Base-by-base conservation (phyloP, 1,140 invertebrate species). In the Apocrypta bakeri region DNA sequence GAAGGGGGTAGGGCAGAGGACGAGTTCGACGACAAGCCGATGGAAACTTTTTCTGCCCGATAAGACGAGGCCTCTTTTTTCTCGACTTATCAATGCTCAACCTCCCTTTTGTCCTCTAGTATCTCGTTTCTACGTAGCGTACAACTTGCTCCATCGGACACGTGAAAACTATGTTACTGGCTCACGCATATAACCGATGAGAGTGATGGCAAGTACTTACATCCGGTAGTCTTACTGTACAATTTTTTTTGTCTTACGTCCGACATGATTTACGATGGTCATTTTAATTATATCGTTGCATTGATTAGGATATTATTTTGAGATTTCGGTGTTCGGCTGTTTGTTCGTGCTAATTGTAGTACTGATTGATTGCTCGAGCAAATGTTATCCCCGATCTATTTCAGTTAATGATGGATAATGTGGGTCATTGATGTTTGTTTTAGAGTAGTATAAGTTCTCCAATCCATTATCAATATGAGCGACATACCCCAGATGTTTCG, bases 1-100 rank as follows among this genome's bases (percentile, higher is more conserved):
- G 63, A 9, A 25, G 31, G 17, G n/a, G 40, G 48, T 7, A 42
- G 24, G 25, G 27, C 8, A 12, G 11, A 31, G 48, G 25, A 27
- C 63, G 14, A 4, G 66, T 33, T 76, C 69, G 80, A 82, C 84
- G 77, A 81, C 84, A 77, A 79, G 83, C 64, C 84, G 82, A 84
- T 80, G 80, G 71, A 85, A 87, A 88, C 77, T 86, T 85, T 75
- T 72, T 76, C 31, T n/a, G 56, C 63, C 48, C 82, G 86, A 87
- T 88, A 87, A 88, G 87, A 85, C 75, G 83, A 85, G 83, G 79
- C 87, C 80, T 84, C 84, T 88, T 88, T 88, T 88, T 88, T 82
- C 27, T 17, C 74, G 76, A 64, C 69, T 74, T 56, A 21, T 75
- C 84, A 56, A 31, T 76, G 72, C 72, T 76, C 66, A 37, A 78